Evolutionary conservation across 2,797 vertebrate species (phyloP).

Genomic region (Cacajao melanocephalus): DNA sequence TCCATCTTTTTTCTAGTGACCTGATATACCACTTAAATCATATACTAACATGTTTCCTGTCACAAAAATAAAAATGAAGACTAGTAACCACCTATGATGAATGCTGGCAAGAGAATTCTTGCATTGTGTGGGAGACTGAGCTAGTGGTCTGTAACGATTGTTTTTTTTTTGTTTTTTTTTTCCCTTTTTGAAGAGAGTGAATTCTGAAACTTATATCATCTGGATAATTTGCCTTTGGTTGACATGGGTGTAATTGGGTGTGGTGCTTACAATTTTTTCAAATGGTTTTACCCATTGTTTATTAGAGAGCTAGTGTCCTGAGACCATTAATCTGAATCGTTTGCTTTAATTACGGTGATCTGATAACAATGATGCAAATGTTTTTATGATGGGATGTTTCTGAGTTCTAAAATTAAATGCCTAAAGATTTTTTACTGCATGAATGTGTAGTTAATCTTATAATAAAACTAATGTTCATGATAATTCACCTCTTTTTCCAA

Average conservation of each 20-base stretch:
- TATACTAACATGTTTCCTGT: background rate
- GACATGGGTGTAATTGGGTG: background rate
- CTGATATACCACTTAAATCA: background rate
- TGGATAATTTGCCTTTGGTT: background rate
- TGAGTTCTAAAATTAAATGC: slow-evolving; percentile 63
- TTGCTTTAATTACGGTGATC: slow-evolving; percentile 62
- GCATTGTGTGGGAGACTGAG: background rate
- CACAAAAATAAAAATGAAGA: background rate
- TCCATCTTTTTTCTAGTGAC: background rate
- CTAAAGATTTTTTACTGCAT: slow-evolving; percentile 39
- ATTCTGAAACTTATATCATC: background rate
- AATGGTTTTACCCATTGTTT: slow-evolving; percentile 43
- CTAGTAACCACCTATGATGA: background rate
- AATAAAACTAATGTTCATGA: slow-evolving; percentile 40
- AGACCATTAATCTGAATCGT: slow-evolving; percentile 44
- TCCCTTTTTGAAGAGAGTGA: background rate
- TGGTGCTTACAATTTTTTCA: slow-evolving; percentile 27
- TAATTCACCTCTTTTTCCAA: slow-evolving; percentile 14
- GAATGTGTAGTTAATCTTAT: slow-evolving; percentile 33
- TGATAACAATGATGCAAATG: slow-evolving; percentile 55
- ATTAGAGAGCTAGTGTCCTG: background rate
- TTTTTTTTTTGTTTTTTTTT: background rate
- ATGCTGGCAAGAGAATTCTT: slow-evolving; percentile 5
- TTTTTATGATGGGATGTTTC: slow-evolving; percentile 51
- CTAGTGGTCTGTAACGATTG: background rate